Conservation (phyloP, 2,888 invertebrate genomes). For the Trachelus stipa region DNA sequence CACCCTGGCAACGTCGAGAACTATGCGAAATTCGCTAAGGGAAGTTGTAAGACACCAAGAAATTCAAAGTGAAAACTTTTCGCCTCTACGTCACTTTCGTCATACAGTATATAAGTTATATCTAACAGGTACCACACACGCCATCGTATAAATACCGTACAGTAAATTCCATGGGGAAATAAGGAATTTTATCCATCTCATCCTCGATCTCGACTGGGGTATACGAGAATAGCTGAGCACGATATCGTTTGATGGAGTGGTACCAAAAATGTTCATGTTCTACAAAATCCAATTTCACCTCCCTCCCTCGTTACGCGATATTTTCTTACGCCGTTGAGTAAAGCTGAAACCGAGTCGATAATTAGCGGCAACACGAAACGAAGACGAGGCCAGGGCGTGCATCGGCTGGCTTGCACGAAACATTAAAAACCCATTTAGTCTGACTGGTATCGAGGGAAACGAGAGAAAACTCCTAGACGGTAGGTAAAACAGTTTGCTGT, state of each 20-base stretch:
- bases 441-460: constrained; percentile 12
- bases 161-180: background rate
- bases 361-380: constrained; percentile 24
- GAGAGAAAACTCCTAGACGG: background rate
- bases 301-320: background rate
- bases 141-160: background rate
- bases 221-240: background rate
- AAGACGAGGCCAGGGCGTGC: background rate
- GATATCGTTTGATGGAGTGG: background rate
- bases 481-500: background rate
- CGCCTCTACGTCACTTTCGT: background rate
- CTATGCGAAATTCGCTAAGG: background rate
- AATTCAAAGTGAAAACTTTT: background rate
- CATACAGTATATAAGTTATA: background rate
- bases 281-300: background rate
- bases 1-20: background rate
- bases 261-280: background rate
- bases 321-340: background rate
- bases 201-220: background rate
- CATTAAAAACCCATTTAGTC: constrained; percentile 31
- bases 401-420: constrained; percentile 14
- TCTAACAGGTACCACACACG: background rate
- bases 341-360: background rate
- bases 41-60: constrained; percentile 15
- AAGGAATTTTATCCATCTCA: background rate